phyloP scores from a whole-genome alignment of 2,113 vertebrate species.

The Hemiprocne comata region DNA sequence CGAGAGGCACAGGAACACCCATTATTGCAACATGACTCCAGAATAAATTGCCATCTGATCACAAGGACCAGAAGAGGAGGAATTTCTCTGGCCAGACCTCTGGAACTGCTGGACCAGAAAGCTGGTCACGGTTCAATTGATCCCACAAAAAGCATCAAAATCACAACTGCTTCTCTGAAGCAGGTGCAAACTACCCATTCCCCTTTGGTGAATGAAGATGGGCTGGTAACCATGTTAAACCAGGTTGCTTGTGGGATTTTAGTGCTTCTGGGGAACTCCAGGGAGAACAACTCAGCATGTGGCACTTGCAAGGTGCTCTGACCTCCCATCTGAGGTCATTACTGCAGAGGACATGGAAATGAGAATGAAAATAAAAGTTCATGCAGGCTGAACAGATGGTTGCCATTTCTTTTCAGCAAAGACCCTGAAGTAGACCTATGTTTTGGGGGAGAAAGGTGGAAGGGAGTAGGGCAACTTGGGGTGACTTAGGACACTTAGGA shows the following conservation, averaged over 20 bases:
- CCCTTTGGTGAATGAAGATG: not conserved
- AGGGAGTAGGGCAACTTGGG: not conserved
- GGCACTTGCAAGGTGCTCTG: not conserved
- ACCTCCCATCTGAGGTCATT: not conserved
- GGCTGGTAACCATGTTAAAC: not conserved
- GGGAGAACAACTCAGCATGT: not conserved
- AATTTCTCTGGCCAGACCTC: not conserved
- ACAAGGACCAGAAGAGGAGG: not conserved
- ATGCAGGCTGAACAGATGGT: not conserved
- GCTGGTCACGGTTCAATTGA: not conserved
- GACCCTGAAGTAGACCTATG: not conserved
- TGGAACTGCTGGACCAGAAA: not conserved
- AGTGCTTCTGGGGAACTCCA: not conserved
- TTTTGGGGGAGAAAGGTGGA: not conserved
- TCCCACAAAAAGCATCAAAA: not conserved
- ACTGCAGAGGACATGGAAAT: not conserved
- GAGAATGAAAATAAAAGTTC: not conserved
- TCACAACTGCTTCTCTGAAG: not conserved
- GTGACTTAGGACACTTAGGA: not conserved
- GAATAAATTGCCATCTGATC: slow-evolving; percentile 41
- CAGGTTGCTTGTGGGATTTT: not conserved
- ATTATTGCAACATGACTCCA: not conserved
- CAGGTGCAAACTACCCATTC: not conserved
- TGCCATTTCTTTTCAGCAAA: not conserved
- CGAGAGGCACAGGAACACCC: not conserved